phyloP scores from a whole-genome alignment of 2,797 vertebrate genomes.

The Dermochelys coriacea region DNA sequence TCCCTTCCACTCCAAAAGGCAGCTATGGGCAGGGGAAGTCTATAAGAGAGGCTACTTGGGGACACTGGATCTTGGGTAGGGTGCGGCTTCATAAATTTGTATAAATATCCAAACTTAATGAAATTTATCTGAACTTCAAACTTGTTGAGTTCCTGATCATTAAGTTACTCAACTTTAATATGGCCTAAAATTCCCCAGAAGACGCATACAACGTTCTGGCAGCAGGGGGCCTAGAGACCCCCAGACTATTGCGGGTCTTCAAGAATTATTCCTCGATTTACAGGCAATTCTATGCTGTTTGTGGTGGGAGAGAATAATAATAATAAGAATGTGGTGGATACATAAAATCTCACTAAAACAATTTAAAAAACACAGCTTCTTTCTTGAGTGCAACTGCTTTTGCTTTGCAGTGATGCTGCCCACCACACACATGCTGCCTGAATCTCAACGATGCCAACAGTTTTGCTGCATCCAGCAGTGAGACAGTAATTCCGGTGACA shows the following conservation, averaged over 20 bases:
- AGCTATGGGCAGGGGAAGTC: not conserved
- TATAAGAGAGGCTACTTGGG: not conserved
- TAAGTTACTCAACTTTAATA: not conserved
- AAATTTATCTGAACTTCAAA: not conserved
- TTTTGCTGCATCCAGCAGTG: conserved; percentile 34
- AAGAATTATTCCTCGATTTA: not conserved
- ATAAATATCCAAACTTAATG: not conserved
- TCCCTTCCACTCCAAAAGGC: not conserved
- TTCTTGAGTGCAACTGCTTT: not conserved
- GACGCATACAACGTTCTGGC: not conserved
- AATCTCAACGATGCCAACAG: conserved; percentile 14
- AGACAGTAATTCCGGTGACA: conserved; percentile 8
- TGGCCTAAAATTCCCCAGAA: not conserved
- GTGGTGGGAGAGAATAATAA: not conserved
- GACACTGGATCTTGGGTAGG: not conserved
- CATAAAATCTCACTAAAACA: not conserved
- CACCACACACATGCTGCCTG: not conserved
- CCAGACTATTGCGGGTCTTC: not conserved
- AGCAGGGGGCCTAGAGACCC: not conserved
- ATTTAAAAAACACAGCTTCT: not conserved
- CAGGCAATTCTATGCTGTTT: not conserved
- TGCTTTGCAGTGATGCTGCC: conserved; percentile 25
- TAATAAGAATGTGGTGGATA: too few relatives aligned
- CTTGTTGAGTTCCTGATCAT: not conserved
- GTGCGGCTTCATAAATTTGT: not conserved